phyloP scores from a whole-genome alignment of 2,888 invertebrate genomes.

The Dioctria linearis region DNA sequence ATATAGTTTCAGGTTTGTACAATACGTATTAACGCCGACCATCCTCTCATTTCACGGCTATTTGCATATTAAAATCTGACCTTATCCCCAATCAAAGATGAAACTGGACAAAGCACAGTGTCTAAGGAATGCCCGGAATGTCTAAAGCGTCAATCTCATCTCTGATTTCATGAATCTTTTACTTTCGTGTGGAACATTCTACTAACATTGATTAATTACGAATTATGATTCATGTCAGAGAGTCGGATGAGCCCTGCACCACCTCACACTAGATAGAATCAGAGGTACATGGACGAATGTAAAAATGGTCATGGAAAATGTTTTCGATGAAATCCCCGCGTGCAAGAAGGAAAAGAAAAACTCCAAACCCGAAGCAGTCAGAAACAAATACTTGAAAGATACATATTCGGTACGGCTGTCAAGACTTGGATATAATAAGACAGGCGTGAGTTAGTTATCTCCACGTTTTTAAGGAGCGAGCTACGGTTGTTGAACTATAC shows the following conservation, averaged over 20 bases:
- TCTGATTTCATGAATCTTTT: constrained; percentile 43
- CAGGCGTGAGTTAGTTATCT: constrained; percentile 44
- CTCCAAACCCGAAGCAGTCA: constrained; percentile 5
- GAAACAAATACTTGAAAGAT: constrained; percentile 43
- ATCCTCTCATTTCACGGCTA: constrained; percentile 16
- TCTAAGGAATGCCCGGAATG: constrained; percentile 31
- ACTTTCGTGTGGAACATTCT: constrained; percentile 30
- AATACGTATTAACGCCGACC: background rate
- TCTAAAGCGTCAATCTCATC: constrained; percentile 33
- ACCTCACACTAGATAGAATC: constrained; percentile 38
- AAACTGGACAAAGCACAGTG: background rate
- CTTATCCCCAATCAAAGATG: constrained; percentile 35
- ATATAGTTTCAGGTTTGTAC: background rate
- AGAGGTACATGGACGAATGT: background rate
- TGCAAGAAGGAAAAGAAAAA: constrained; percentile 4
- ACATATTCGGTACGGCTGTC: constrained; percentile 49
- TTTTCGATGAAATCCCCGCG: constrained; percentile 39
- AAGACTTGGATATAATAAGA: constrained; percentile 48
- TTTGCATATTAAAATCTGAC: constrained; percentile 15
- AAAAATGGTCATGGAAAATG: constrained; percentile 36
- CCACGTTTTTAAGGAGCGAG: constrained; percentile 39
- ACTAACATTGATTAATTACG: constrained; percentile 51
- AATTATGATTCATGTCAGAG: constrained; percentile 50
- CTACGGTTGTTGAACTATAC: constrained; percentile 47
- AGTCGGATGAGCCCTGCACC: constrained; percentile 21